Evolutionary conservation across 2,888 invertebrate genomes (phyloP).

Genomic region (Linyphia triangularis): DNA sequence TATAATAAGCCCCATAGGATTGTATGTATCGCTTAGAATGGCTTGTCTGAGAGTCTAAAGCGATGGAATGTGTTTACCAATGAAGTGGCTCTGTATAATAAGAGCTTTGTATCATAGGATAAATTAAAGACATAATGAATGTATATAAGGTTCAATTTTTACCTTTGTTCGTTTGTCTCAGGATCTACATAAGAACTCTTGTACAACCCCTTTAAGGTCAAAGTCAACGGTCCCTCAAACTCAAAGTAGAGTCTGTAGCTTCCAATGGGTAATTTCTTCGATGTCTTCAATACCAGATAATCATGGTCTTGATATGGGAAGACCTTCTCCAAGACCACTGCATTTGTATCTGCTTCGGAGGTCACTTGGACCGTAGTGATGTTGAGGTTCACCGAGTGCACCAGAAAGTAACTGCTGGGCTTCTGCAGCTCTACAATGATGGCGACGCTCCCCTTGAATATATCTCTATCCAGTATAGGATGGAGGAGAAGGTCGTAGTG

Average conservation of each 20-base stretch:
- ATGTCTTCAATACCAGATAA: constrained; percentile 80
- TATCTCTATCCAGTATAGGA: constrained; percentile 84
- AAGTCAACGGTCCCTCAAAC: constrained; percentile 85
- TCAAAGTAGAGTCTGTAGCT: constrained; percentile 83
- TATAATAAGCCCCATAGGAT: too few species aligned
- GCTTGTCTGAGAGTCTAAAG: too few species aligned
- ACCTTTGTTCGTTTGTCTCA: constrained; percentile 51
- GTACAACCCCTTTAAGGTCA: constrained; percentile 87
- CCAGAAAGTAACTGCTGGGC: constrained; percentile 79
- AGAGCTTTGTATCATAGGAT: too few species aligned
- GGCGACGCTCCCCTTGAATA: constrained; percentile 83
- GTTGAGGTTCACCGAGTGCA: constrained; percentile 84
- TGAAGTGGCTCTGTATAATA: too few species aligned
- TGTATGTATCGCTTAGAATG: too few species aligned
- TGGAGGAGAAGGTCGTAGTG: constrained; percentile 86
- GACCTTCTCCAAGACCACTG: constrained; percentile 77
- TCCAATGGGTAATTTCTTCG: constrained; percentile 78
- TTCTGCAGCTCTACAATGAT: constrained; percentile 79
- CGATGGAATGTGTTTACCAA: too few species aligned
- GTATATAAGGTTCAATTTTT: not conserved
- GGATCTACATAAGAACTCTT: constrained; percentile 83
- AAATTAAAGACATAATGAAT: too few species aligned
- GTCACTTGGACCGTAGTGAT: constrained; percentile 80
- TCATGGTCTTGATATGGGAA: constrained; percentile 80
- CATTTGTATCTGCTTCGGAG: constrained; percentile 14